Percentiles rank a stretch among this genome's conserved stretches.
phyloP scores from a whole-genome alignment of 2,888 invertebrate genomes.

The Torymus aiolomorphi region DNA sequence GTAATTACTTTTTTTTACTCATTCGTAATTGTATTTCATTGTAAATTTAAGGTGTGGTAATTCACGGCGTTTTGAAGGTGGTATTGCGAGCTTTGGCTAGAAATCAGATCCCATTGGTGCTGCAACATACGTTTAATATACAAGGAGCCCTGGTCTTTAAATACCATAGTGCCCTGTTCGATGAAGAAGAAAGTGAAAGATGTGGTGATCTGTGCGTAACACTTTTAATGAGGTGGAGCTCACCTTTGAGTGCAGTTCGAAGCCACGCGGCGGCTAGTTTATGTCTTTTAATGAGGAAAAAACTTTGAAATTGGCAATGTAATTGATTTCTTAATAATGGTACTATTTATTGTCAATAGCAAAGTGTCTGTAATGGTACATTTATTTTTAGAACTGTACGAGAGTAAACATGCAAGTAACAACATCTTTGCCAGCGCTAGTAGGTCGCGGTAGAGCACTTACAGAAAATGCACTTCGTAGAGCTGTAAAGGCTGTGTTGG shows the following conservation, averaged over 20 bases:
- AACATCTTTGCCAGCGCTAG: constrained; percentile 95
- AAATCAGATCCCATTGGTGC: constrained; percentile 92
- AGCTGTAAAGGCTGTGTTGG: constrained; percentile 94
- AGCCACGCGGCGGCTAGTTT: too few species aligned
- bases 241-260: constrained; percentile 87
- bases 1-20: too few species aligned
- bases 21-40: too few species aligned
- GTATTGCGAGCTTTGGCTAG: constrained; percentile 91
- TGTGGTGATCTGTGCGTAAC: constrained; percentile 94
- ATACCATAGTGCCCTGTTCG: constrained; percentile 91
- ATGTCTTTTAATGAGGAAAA: constrained; percentile 95
- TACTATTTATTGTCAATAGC: too few species aligned
- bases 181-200: constrained; percentile 92
- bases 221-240: constrained; percentile 94
- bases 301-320: constrained; percentile 98
- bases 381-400: constrained; percentile 89
- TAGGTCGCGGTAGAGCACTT: constrained; percentile 92
- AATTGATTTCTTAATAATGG: constrained; percentile 62
- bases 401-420: constrained; percentile 99
- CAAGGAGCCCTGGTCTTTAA: constrained; percentile 94
- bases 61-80: constrained; percentile 89
- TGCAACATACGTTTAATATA: constrained; percentile 95
- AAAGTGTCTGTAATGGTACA: too few species aligned
- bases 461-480: constrained; percentile 94
- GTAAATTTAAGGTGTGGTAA: constrained; percentile 77